A percentile compares a stretch with the other conserved stretches of the same genome.
Conservation (phyloP, 2,888 invertebrate species). For the Aplocera efformata region DNA sequence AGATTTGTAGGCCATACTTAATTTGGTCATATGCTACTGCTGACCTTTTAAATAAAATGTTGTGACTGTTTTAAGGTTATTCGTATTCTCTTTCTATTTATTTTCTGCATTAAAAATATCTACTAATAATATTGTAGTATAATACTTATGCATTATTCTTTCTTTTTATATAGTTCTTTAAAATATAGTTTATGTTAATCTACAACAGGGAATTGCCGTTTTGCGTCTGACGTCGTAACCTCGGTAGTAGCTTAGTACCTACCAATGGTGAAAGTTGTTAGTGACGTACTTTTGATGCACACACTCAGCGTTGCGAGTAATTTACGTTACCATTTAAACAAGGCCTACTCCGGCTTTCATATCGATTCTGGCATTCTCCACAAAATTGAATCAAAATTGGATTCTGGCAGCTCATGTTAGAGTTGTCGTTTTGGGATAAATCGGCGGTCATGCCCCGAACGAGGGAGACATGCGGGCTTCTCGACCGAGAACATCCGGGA, state of each 20-base stretch:
- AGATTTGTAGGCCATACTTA: slow-evolving; percentile 11
- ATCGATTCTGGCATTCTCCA: slow-evolving; percentile 41
- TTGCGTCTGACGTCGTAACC: slow-evolving; percentile 19
- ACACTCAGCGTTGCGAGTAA: slow-evolving; percentile 53
- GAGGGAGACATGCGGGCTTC: slow-evolving; percentile 54
- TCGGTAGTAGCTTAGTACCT: slow-evolving; percentile 26
- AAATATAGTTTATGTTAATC: slow-evolving; percentile 10
- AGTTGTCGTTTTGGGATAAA: slow-evolving; percentile 52
- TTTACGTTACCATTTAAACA: slow-evolving; percentile 54
- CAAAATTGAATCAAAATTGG: slow-evolving; percentile 38
- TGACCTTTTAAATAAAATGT: too few relatives aligned
- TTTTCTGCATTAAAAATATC: too few relatives aligned
- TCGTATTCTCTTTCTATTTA: too few relatives aligned
- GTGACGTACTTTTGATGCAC: slow-evolving; percentile 72
- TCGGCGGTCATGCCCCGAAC: slow-evolving; percentile 50
- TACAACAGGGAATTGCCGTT: slow-evolving; percentile 20
- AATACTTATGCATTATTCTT: too few relatives aligned
- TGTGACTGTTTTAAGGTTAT: too few relatives aligned
- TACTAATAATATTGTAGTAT: too few relatives aligned
- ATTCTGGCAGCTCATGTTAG: slow-evolving; percentile 44
- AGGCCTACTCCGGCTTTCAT: slow-evolving; percentile 44
- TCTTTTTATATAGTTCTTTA: too few relatives aligned
- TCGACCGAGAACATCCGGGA: slow-evolving; percentile 54
- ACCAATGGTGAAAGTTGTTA: slow-evolving; percentile 71
- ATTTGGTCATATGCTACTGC: neutral